These are phyloP conservation scores for Anisognathus igniventris DNA, from an alignment of 2,797 vertebrate genomes.

Conservation along the genomic window DNA sequence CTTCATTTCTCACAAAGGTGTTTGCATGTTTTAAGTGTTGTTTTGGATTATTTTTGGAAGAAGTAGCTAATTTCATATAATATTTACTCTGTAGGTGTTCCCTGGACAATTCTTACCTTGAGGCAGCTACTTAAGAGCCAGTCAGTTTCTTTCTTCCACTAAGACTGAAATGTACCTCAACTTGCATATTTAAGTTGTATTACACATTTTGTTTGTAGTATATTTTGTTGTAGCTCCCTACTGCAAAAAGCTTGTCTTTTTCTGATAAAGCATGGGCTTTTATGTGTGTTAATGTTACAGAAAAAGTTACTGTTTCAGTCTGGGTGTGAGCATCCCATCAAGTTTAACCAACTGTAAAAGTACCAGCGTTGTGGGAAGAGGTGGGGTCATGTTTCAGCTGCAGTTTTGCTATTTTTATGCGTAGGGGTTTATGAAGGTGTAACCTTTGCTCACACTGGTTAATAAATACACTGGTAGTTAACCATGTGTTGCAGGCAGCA, in stretches of 20 bases:
- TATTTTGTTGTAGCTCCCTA: background rate
- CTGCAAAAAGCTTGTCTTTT: background rate
- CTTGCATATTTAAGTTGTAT: background rate
- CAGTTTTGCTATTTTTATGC: background rate
- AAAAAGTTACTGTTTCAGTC: background rate
- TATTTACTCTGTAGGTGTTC: background rate
- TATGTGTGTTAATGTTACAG: background rate
- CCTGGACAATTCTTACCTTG: background rate
- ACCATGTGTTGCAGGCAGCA: background rate
- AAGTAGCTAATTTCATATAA: background rate
- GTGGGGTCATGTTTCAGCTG: background rate
- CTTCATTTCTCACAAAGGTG: background rate
- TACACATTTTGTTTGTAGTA: background rate
- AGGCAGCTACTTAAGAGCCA: background rate
- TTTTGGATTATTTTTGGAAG: background rate
- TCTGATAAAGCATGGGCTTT: background rate
- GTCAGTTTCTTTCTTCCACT: background rate
- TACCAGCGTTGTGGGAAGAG: background rate
- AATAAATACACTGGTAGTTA: background rate
- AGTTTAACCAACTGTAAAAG: background rate
- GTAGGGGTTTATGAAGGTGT: background rate
- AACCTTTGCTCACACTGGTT: constrained; percentile 36
- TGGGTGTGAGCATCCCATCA: background rate
- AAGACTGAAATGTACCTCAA: background rate
- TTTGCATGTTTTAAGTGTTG: background rate